Base-by-base conservation (phyloP, 2,113 vertebrate genomes). In the Bambusicola thoracicus region DNA sequence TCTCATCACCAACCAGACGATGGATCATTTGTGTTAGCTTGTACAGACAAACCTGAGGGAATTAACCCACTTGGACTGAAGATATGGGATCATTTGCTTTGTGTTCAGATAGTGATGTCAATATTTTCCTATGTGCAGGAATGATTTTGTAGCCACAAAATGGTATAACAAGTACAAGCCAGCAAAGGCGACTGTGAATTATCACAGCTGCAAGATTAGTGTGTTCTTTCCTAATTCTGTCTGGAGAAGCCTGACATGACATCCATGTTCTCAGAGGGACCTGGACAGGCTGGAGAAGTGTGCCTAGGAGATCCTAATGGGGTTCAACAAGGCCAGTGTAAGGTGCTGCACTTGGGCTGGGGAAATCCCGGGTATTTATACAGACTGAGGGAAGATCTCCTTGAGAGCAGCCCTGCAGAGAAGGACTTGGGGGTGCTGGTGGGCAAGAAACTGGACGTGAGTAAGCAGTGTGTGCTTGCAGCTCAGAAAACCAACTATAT, bases 141-240 rank as follows among this genome's bases (percentile, higher is more conserved):
- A 87, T 72, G 2, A 59, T 91, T 89, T 91, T 11, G 40, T 8
- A 51, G 74, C 34, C 46, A 87, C 22, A 18, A 94, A 84, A 92
- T 95, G 82, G 48, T 61, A 65, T 20, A 70, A 78, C 75, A 90
- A 88, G 21, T 22, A 51, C 44, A 1, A 1, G 72, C 59, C 69
- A 30, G 51, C 27, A 46, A 91, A 90, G 70, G 91, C 62, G 73
- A 74, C 46, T 8, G n/a, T 67, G 72, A 94, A 89, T 97, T 87
- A 94, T 73, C 90, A 11, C 89, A 94, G 82, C 72, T 86, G 78
- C 15, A 3, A 20, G 22, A 82, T 87, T 12, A 1, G 75, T 87
- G 43, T 27, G 5, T 46, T 92, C 61, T 79, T 59, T 34, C 69
- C 84, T 80, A 80, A 16, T 34, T 87, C 68, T 94, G 13, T 8